Evolutionary conservation across 2,888 invertebrate species (phyloP), one percentile per base, ranked within the genome.

Genomic region (Ormyrus rosae): DNA sequence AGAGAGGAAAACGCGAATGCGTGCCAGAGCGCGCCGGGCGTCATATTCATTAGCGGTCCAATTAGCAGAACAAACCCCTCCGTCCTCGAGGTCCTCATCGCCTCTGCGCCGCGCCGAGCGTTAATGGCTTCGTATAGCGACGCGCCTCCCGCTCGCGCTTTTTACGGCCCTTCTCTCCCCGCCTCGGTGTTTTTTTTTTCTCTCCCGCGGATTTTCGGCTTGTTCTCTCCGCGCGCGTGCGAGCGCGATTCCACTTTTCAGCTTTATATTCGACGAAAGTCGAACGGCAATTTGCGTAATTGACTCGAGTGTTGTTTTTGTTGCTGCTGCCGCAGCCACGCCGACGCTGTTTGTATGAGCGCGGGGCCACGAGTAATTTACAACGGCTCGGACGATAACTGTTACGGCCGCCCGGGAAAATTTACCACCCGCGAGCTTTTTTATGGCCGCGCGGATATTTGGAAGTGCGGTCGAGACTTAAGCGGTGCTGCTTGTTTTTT

Each of bases 11-110:
- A 63, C 11, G 45, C 11, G 63, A 46, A 2, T 10, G 45, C 11
- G 46, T 51, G 51, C 3, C 48, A 13, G 64, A 10, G 2, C 48
- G 19, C 19, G 51, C 46, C n/a, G 9, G 60, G 19, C 81, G 81
- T 81, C 78, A 82, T 81, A 84, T 84, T 85, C 84, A 85, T 84
- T 83, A 85, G 83, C 81, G 78, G 82, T 82, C 83, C 83, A 85
- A 85, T 85, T 85, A 85, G 83, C 82, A 61, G 67, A 78, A 79
- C 82, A 83, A 82, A 84, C 82, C 76, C 74, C 74, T 70, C 80
- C 79, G 68, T 75, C 64, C 48, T 13, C 60, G 48, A 11, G 46
- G 10, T 76, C 50, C 50, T 2, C 50, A 34, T 51, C 68, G 34
- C 13, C 60, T 61, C 55, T 61, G 13, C 11, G n/a, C 4, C 53